Evolutionary conservation across 2,797 vertebrate species (phyloP).

Genomic region (Myotis planiceps): DNA sequence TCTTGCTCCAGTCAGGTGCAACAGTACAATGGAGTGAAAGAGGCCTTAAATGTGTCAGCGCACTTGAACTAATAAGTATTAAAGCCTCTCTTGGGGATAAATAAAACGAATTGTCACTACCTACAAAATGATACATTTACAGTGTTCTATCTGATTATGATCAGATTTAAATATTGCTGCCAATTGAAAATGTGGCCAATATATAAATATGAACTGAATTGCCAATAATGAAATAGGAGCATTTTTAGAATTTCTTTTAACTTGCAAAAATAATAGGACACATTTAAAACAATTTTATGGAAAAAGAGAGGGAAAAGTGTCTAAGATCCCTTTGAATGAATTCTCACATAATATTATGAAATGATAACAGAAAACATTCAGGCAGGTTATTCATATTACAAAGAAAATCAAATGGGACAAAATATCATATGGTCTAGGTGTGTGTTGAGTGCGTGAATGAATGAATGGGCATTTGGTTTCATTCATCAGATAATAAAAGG

Average conservation of each 20-base stretch:
- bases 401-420: slow-evolving; percentile 2
- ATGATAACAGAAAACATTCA: background rate
- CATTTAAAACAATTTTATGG: slow-evolving; percentile 9
- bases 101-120: slow-evolving; percentile 4
- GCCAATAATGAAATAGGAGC: background rate
- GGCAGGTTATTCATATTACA: background rate
- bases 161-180: background rate
- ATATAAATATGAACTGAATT: background rate
- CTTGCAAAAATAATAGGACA: slow-evolving; percentile 4
- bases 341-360: slow-evolving; percentile 25
- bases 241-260: slow-evolving; percentile 31
- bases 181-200: slow-evolving; percentile 9
- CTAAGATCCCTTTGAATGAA: background rate
- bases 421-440: background rate
- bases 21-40: slow-evolving; percentile 79
- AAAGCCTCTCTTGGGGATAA: background rate
- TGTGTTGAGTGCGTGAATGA: background rate
- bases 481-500: slow-evolving; percentile 16
- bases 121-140: slow-evolving; percentile 24
- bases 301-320: background rate
- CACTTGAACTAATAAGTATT: slow-evolving; percentile 77
- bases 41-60: slow-evolving; percentile 80
- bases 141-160: background rate
- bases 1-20: slow-evolving; percentile 84
- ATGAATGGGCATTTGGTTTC: slow-evolving; percentile 24